These are phyloP conservation scores for Scatophagus argus DNA, from an alignment of 2,113 vertebrate genomes.

Conservation along the genomic window DNA sequence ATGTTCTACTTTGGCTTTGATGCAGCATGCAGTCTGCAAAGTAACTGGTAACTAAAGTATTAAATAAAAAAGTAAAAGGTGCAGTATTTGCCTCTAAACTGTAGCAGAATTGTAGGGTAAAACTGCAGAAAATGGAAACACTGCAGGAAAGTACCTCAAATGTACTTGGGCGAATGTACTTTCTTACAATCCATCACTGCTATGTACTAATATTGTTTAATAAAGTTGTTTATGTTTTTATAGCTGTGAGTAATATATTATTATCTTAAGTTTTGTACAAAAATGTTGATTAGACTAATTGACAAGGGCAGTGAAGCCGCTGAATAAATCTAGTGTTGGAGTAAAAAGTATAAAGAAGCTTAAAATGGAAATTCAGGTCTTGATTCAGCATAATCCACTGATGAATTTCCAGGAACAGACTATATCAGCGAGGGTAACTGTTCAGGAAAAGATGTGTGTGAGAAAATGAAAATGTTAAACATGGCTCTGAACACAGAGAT, in stretches of 20 bases:
- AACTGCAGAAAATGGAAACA: no score
- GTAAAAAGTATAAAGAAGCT: background rate
- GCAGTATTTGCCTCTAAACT: no score
- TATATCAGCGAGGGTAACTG: background rate
- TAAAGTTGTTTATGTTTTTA: background rate
- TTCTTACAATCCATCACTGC: no score
- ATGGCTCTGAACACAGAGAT: slow-evolving; percentile 6
- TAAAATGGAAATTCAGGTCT: background rate
- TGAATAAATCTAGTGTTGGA: background rate
- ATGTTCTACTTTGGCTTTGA: no score
- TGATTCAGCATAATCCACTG: background rate
- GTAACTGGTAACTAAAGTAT: no score
- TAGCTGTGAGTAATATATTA: background rate
- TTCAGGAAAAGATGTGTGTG: slow-evolving; percentile 11
- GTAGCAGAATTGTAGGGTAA: no score
- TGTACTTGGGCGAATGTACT: no score
- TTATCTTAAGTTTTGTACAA: background rate
- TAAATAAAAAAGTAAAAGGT: no score
- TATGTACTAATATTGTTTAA: no score
- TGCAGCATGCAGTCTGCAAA: no score
- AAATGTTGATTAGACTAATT: background rate
- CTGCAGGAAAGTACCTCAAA: no score
- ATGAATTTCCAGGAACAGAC: slow-evolving; percentile 2
- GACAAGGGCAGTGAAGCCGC: no score
- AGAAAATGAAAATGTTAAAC: slow-evolving; percentile 27